These are phyloP conservation scores for Lottia scabra DNA, from an alignment of 2,888 invertebrate species.

Conservation along the genomic window DNA sequence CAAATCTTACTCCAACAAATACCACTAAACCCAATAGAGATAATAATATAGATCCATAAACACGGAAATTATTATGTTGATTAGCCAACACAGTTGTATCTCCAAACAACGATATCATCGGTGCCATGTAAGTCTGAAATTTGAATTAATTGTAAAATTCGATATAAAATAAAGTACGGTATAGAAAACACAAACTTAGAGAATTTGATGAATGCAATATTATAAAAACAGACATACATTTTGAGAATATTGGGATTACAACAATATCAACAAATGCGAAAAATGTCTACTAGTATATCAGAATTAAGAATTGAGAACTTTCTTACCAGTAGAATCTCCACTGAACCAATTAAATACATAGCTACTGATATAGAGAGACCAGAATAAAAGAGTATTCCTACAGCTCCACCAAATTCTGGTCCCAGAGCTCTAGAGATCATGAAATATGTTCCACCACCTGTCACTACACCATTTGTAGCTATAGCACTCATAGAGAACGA, in stretches of 20 bases:
- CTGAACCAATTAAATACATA: constrained; percentile 99
- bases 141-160: no score
- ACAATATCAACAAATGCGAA: no score
- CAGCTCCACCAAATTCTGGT: constrained; percentile 99
- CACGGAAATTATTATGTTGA: constrained; percentile 96
- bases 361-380: constrained; percentile 98
- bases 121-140: constrained; percentile 66
- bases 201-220: no score
- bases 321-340: constrained; percentile 91
- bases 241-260: no score
- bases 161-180: no score
- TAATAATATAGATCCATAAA: constrained; percentile 92
- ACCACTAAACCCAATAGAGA: constrained; percentile 91
- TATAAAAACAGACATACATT: no score
- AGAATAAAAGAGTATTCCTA: constrained; percentile 98
- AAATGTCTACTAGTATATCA: no score
- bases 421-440: constrained; percentile 97
- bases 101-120: constrained; percentile 86
- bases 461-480: constrained; percentile 98
- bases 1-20: constrained; percentile 96
- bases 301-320: neutral
- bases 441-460: constrained; percentile 96
- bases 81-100: constrained; percentile 76
- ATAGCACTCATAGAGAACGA: constrained; percentile 99
- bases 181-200: no score